A percentile compares a stretch with the other conserved stretches of the same genome.
These are phyloP conservation scores for Anisognathus igniventris DNA, from an alignment of 2,797 vertebrate species.

Conservation along the genomic window DNA sequence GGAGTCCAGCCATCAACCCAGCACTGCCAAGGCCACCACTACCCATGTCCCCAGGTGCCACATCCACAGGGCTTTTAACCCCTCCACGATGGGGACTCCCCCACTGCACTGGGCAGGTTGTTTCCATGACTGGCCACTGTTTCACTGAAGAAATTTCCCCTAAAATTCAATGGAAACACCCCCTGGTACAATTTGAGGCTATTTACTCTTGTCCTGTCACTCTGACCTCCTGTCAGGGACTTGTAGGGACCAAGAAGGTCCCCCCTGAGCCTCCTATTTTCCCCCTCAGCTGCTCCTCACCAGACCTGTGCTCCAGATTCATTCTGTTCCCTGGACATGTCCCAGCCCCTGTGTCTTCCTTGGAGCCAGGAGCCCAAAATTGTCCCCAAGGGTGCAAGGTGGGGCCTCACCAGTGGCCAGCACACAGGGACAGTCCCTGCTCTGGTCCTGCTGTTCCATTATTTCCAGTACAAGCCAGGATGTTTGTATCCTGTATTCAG, in stretches of 20 bases:
- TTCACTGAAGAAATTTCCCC: neutral
- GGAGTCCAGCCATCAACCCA: neutral
- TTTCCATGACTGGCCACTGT: neutral
- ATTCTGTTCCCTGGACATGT: neutral
- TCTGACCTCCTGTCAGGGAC: neutral
- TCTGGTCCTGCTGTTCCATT: neutral
- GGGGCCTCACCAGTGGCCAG: neutral
- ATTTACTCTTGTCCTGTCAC: neutral
- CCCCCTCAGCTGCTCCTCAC: neutral
- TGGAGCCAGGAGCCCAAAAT: neutral
- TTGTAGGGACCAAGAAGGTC: neutral
- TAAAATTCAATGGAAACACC: neutral
- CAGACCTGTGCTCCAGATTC: neutral
- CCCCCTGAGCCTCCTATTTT: neutral
- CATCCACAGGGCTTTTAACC: neutral
- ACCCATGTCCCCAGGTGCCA: neutral
- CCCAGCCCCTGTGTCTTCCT: neutral
- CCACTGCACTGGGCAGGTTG: neutral
- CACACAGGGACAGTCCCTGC: neutral
- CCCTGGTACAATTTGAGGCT: neutral
- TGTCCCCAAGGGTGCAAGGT: neutral
- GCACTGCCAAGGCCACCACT: neutral
- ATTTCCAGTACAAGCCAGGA: neutral
- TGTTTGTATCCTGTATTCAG: neutral
- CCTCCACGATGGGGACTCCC: neutral